These are phyloP conservation scores for Xenentodon cancila DNA, from an alignment of 2,797 vertebrate species.

Conservation along the genomic window DNA sequence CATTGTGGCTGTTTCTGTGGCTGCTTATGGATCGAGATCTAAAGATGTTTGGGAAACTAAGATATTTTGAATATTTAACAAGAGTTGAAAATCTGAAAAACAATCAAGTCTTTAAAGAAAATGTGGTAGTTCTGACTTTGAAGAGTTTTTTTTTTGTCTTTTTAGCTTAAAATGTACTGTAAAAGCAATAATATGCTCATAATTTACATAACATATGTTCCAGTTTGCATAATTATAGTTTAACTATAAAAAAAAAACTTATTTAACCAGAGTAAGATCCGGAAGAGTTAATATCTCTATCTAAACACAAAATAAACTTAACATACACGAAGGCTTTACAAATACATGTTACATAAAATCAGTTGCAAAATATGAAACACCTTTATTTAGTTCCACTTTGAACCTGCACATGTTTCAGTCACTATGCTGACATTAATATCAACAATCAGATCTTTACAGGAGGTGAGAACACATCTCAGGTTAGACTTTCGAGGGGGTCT, in stretches of 20 bases:
- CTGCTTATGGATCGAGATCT: slow-evolving; percentile 17
- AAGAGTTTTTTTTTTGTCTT: slow-evolving; percentile 6
- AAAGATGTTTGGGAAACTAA: slow-evolving; percentile 10
- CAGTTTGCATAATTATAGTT: neutral
- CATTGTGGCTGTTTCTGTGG: slow-evolving; percentile 21
- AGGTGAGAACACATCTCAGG: slow-evolving; percentile 64
- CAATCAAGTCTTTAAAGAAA: neutral
- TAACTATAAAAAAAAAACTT: too few relatives aligned
- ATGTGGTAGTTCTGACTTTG: neutral
- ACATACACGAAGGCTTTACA: too few relatives aligned
- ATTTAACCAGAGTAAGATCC: too few relatives aligned
- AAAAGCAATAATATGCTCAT: too few relatives aligned
- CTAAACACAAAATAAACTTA: too few relatives aligned
- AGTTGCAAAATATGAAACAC: too few relatives aligned
- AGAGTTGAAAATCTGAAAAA: neutral
- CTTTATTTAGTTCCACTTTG: neutral
- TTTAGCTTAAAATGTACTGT: too few relatives aligned
- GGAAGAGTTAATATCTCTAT: too few relatives aligned
- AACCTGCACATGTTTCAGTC: slow-evolving; percentile 5
- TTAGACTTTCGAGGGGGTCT: slow-evolving; percentile 49
- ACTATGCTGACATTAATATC: slow-evolving; percentile 32
- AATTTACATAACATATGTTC: too few relatives aligned
- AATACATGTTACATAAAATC: too few relatives aligned
- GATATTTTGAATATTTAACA: slow-evolving; percentile 4
- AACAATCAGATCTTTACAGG: slow-evolving; percentile 45